Evolutionary conservation across 2,113 vertebrate genomes (phyloP).

Genomic region (Microtus richardsoni): DNA sequence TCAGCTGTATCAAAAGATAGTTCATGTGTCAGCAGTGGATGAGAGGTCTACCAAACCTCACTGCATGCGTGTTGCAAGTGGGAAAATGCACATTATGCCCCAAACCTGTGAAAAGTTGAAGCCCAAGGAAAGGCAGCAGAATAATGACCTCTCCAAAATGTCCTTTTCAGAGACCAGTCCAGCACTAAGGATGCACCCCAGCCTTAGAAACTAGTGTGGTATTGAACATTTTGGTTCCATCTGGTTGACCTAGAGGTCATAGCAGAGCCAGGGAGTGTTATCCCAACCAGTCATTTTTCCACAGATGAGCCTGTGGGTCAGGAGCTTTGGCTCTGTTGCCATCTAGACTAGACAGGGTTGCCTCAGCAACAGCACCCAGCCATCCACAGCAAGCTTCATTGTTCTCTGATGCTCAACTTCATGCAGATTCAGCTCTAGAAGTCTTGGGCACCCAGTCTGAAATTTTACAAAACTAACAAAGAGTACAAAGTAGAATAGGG

Average conservation of each 20-base stretch:
- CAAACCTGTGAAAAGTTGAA: background rate
- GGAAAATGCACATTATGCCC: background rate
- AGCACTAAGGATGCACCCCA: background rate
- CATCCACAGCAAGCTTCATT: background rate
- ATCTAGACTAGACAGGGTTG: background rate
- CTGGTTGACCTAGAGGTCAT: background rate
- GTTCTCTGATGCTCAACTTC: background rate
- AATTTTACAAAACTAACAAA: background rate
- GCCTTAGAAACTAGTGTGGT: background rate
- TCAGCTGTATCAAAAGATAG: background rate
- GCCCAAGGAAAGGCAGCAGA: background rate
- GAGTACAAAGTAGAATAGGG: background rate
- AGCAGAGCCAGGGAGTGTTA: background rate
- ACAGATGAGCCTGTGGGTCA: background rate
- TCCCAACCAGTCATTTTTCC: background rate
- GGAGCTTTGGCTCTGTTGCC: background rate
- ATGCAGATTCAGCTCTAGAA: background rate
- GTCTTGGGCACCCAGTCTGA: background rate
- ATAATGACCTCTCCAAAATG: background rate
- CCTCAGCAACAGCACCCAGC: too few species aligned
- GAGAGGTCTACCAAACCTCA: background rate
- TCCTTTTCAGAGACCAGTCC: background rate
- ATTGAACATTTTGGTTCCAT: too few species aligned
- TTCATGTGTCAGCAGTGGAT: background rate
- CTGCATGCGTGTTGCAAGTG: background rate